Evolutionary conservation across 2,797 vertebrate genomes (phyloP).

Genomic region (Periophthalmus magnuspinnatus): DNA sequence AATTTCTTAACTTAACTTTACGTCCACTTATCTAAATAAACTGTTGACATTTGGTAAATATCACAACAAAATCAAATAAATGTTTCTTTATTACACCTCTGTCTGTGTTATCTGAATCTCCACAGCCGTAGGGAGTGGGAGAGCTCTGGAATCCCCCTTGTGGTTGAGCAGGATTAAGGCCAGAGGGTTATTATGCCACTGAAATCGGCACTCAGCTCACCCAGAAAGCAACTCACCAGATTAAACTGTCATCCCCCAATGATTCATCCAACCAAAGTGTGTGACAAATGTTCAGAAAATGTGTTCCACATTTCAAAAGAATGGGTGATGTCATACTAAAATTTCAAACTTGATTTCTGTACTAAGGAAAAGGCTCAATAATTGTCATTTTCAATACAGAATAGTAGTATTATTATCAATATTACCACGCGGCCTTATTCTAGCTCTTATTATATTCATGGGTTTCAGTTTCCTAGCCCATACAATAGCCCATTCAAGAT

Average conservation of each 20-base stretch:
- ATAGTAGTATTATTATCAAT: too few relatives aligned
- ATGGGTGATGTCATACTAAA: background rate
- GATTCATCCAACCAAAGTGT: slow-evolving; percentile 7
- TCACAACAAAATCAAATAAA: slow-evolving; percentile 2
- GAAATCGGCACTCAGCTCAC: slow-evolving; percentile 45
- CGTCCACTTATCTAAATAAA: too few relatives aligned
- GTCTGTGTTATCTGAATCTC: slow-evolving; percentile 9
- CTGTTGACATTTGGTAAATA: background rate
- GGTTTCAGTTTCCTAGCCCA: too few relatives aligned
- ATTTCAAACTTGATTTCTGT: too few relatives aligned
- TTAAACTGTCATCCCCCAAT: slow-evolving; percentile 47
- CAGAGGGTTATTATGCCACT: slow-evolving; percentile 71
- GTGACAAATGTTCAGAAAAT: slow-evolving; percentile 1
- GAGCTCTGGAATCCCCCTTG: slow-evolving; percentile 41
- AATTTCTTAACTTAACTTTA: too few relatives aligned
- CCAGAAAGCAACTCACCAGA: slow-evolving; percentile 52
- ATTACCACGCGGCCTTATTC: too few relatives aligned
- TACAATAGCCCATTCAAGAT: too few relatives aligned
- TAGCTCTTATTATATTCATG: too few relatives aligned
- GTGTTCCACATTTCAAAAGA: background rate
- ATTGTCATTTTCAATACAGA: too few relatives aligned
- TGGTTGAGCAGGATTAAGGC: slow-evolving; percentile 70
- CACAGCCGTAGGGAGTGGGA: slow-evolving; percentile 26
- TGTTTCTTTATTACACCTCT: slow-evolving; percentile 11
- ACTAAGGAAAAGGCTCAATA: too few relatives aligned